Percentiles rank a stretch among this genome's conserved stretches.
phyloP scores from a whole-genome alignment of 2,797 vertebrate species.

The Muscicapa comitata region DNA sequence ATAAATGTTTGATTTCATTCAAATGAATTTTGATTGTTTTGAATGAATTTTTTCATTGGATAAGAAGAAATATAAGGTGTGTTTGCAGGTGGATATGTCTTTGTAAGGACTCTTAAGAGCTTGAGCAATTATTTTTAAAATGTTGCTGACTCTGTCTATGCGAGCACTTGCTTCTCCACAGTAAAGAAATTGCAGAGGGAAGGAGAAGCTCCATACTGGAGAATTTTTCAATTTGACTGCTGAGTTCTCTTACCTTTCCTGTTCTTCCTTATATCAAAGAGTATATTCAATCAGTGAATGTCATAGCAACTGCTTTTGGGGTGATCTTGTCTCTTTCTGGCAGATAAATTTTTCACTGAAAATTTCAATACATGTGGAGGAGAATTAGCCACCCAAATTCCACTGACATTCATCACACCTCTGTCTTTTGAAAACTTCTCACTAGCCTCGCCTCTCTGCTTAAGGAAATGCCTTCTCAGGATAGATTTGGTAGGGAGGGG shows the following conservation, averaged over 20 bases:
- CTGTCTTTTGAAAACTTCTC: neutral
- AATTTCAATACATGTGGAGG: neutral
- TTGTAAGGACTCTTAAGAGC: neutral
- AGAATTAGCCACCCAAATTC: neutral
- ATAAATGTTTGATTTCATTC: neutral
- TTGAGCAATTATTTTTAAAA: neutral
- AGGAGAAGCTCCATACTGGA: neutral
- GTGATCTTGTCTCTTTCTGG: neutral
- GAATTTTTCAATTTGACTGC: neutral
- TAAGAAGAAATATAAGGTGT: neutral
- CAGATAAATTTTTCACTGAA: neutral
- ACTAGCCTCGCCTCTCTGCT: neutral
- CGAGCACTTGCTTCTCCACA: neutral
- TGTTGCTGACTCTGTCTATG: neutral
- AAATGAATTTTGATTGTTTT: neutral
- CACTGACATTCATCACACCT: neutral
- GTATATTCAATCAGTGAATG: neutral
- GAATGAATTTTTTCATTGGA: neutral
- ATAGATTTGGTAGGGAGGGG: fast-evolving
- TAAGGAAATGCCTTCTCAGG: neutral
- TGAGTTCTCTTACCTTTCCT: neutral
- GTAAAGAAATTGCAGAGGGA: neutral
- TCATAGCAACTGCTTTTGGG: neutral
- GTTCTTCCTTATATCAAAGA: neutral
- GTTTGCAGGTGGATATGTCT: neutral